Base-by-base conservation (phyloP, 1,140 invertebrate genomes). In the Trachymyrmex cornetzi region DNA sequence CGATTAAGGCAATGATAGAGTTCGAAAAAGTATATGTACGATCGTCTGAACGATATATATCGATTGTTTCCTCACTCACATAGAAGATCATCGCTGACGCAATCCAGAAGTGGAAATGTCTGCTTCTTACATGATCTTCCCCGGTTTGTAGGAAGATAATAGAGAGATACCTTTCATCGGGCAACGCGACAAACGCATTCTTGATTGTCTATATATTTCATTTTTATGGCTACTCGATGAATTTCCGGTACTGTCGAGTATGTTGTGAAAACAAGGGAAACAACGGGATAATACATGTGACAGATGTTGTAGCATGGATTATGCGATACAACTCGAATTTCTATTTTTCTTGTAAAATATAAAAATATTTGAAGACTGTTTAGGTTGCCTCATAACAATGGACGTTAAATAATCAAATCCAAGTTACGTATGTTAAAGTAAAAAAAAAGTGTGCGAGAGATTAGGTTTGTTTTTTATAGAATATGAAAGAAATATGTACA, bases 191-290 rank as follows among this genome's bases (percentile, higher is more conserved):
- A 69, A 81, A 85, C 50, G 38, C 66, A 82, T 86, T 85, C 82
- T 38, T 11, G 6, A 55, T 63, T 66, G 30, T 14, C 22, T 14
- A 12, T 2, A 3, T 72, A n/a, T 69, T 63, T 38, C 38, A 72
- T 66, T 79, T 89, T 89, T 90, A 89, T 69, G 72, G 64, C 16
- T 24, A 50, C 30, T 30, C 85, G 85, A 82, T 59, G 81, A 79
- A 89, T 90, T 90, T 90, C 77, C 34, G 48, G 14, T 34, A 50
- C 66, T 72, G 71, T 84, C 59, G 24, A 14, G 48, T 2, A 50
- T 16, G 3, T 34, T 3, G 11, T 19, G 24, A n/a, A 24, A n/a
- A 38, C 16, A 16, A 59, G 6, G 11, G 24, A 34, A 48, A 7
- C 16, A n/a, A 44, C 16, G 5, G 19, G 6, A 30, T 55, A 57